Evolutionary conservation across 2,113 vertebrate genomes (phyloP).

Genomic region (Cyprinodon brontotheroides): DNA sequence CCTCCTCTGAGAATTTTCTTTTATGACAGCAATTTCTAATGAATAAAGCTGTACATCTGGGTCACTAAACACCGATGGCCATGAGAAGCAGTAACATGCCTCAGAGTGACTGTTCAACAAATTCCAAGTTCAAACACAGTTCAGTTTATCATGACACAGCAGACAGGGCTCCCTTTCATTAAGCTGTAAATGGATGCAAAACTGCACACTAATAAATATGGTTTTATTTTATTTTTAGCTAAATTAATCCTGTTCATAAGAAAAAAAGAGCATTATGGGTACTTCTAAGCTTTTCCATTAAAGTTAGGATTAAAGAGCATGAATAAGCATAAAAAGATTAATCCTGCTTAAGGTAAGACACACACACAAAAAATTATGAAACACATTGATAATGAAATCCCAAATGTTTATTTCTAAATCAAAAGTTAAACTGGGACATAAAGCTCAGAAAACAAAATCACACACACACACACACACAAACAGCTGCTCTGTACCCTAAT

Average conservation of each 20-base stretch:
- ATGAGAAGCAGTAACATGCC: background rate
- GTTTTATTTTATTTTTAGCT: background rate
- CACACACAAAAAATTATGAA: background rate
- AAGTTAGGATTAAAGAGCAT: background rate
- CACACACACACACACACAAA: background rate
- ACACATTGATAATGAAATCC: background rate
- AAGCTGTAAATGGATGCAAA: background rate
- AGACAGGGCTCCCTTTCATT: background rate
- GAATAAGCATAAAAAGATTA: background rate
- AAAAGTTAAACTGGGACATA: background rate
- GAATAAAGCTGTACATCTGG: constrained; percentile 41
- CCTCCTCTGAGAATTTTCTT: constrained; percentile 21
- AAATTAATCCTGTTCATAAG: constrained; percentile 8
- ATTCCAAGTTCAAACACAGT: background rate
- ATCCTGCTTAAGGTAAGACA: background rate
- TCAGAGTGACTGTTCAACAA: background rate
- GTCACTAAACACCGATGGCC: constrained; percentile 24
- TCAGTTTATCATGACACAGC: background rate
- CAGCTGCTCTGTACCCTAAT: background rate
- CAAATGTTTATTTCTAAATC: background rate
- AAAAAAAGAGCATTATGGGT: background rate
- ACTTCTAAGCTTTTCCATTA: background rate
- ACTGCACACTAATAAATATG: background rate
- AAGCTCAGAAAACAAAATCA: background rate
- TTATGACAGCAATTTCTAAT: constrained; percentile 30